Evolutionary conservation across 2,797 vertebrate genomes (phyloP), one percentile per base, ranked within the genome.

Genomic region (Argya squamiceps): DNA sequence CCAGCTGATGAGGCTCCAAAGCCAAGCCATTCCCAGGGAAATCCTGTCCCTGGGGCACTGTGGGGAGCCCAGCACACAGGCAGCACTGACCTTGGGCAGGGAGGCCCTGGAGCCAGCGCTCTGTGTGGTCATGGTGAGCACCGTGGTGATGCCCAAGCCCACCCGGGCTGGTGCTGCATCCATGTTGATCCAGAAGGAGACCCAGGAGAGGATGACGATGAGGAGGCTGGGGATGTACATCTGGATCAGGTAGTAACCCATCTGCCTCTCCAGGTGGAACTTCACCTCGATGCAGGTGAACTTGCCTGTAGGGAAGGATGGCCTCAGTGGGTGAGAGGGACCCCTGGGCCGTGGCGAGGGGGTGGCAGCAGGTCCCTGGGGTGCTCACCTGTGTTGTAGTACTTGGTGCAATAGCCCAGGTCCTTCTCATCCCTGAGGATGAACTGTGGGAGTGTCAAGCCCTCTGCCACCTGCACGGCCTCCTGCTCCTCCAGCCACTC

Each of bases 161-260:
- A 99, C 99, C 41, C 99, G 98, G 91, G 99, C 99, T 2, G 99
- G 99, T 0, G 99, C 99, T 0, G 99, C 99, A 1, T 99, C 99
- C 99, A 99, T 99, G 96, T 99, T 99, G 97, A 99, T 99, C 99
- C 99, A 99, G 97, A 99, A 99, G 88, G 99, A 99, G 37, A 99
- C 98, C 99, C 99, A 99, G 52, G 99, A 99, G 41, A 99, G 98
- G 97, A 99, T 99, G 97, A 99, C 99, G 1, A 99, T 99, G 96
- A 99, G 99, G 41, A 99, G 98, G 83, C 99, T 99, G 60, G 99
- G 99, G 93, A 99, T 99, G 98, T 99, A 99, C 99, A 99, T 99
- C 98, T 99, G 99, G 97, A 99, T 99, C 97, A 99, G 97, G 96
- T 99, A 99, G 97, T 99, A 99, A 93, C 99, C 99, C 99, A 99